phyloP scores from a whole-genome alignment of 1,140 invertebrate genomes.

The Triops longicaudatus region DNA sequence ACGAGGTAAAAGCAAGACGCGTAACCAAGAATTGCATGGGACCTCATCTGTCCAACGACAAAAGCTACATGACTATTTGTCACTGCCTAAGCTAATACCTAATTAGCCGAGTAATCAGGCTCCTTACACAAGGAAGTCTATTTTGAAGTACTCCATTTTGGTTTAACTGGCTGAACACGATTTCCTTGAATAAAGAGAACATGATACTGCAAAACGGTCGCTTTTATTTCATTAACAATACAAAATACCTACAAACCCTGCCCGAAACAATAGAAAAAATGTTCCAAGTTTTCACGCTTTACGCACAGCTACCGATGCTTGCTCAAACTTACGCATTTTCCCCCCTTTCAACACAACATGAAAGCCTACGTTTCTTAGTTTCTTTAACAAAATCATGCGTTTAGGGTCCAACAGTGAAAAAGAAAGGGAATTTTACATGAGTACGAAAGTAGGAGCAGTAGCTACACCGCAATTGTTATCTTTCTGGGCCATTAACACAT shows the following conservation, averaged over 20 bases:
- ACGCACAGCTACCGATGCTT: not conserved
- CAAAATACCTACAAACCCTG: not conserved
- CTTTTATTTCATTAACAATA: not conserved
- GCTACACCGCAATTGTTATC: slow-evolving; percentile 89
- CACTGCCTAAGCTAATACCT: no score
- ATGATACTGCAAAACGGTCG: not conserved
- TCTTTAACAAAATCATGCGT: not conserved
- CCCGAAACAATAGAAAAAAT: not conserved
- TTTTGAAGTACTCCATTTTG: no score
- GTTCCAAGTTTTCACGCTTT: not conserved
- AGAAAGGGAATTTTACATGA: slow-evolving; percentile 41
- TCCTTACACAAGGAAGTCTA: no score
- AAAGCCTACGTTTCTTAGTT: not conserved
- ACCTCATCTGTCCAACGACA: no score
- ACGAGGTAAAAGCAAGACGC: no score
- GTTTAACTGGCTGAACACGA: no score
- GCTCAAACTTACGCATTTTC: no score
- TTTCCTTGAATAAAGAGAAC: not conserved
- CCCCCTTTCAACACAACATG: no score
- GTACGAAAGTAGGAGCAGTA: slow-evolving; percentile 74
- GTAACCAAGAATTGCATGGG: no score
- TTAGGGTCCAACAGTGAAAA: not conserved
- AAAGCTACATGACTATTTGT: no score
- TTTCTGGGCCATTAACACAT: slow-evolving; percentile 76
- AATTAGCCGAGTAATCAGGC: no score